Percentiles rank a stretch among this genome's conserved stretches.
These are phyloP conservation scores for Heterocephalus glaber DNA, from an alignment of 2,113 vertebrate species.

Conservation along the genomic window DNA sequence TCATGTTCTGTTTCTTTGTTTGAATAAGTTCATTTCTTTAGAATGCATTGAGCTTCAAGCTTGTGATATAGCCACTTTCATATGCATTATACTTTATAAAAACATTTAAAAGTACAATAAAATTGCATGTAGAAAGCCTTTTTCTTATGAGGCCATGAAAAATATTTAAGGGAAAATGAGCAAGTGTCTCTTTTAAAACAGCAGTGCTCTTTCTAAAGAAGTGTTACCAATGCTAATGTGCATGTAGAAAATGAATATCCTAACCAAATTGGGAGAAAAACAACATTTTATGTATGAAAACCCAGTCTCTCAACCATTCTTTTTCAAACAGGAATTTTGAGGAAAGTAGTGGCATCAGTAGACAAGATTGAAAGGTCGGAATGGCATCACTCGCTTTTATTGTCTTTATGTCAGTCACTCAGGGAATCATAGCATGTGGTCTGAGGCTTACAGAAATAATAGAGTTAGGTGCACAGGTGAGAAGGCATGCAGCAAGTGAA, in stretches of 20 bases:
- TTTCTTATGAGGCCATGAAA: constrained; percentile 13
- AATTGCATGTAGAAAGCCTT: not conserved
- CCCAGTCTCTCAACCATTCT: constrained; percentile 36
- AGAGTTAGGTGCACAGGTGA: not conserved
- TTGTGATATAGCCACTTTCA: constrained; percentile 17
- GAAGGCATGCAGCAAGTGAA: not conserved
- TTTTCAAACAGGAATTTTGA: constrained; percentile 54
- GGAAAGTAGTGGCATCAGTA: constrained; percentile 1
- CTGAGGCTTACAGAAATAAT: not conserved
- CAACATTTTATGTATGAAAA: constrained; percentile 36
- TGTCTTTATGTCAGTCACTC: not conserved
- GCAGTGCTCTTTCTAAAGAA: constrained; percentile 44
- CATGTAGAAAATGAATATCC: constrained; percentile 6
- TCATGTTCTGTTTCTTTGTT: constrained; percentile 24
- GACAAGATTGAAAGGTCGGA: not conserved
- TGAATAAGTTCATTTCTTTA: constrained; percentile 12
- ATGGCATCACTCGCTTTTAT: not conserved
- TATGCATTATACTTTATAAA: constrained; percentile 16
- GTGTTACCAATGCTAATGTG: not conserved
- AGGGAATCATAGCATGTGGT: not conserved
- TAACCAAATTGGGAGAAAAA: constrained; percentile 56
- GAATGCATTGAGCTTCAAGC: not conserved
- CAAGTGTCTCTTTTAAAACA: not conserved
- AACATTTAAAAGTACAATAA: constrained; percentile 42
- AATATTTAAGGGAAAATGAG: constrained; percentile 40